Evolutionary conservation across 2,797 vertebrate genomes (phyloP).

Genomic region (Meda fulgida): DNA sequence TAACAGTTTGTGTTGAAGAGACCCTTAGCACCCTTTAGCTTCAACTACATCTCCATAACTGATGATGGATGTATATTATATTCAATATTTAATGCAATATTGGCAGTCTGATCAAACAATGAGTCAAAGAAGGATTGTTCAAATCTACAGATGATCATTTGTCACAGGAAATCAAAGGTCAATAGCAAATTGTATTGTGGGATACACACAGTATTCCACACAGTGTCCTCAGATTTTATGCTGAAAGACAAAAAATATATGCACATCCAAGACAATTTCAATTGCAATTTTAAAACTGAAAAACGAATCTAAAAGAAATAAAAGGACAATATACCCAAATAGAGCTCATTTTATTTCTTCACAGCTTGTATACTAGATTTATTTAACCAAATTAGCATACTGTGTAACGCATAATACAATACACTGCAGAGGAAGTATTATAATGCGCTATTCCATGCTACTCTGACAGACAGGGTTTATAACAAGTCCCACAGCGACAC

Average conservation of each 20-base stretch:
- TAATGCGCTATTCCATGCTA: background rate
- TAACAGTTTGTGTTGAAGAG: slow-evolving; percentile 21
- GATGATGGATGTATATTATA: background rate
- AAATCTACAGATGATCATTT: background rate
- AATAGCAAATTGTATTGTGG: background rate
- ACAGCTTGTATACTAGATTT: background rate
- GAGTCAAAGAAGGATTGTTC: background rate
- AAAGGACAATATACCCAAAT: background rate
- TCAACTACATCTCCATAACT: background rate
- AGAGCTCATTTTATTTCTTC: background rate
- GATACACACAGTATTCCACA: background rate
- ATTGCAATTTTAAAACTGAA: background rate
- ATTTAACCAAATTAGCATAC: background rate
- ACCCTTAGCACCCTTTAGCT: background rate
- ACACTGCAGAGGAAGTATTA: background rate
- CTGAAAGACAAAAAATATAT: background rate
- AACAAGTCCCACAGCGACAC: slow-evolving; percentile 12
- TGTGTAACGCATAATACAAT: background rate
- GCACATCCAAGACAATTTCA: background rate
- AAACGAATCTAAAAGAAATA: background rate
- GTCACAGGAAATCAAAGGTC: background rate
- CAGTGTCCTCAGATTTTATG: background rate
- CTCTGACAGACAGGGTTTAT: background rate
- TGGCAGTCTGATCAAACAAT: background rate
- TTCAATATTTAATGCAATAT: background rate